phyloP scores from a whole-genome alignment of 1,140 invertebrate genomes.

The Heliconius himera region DNA sequence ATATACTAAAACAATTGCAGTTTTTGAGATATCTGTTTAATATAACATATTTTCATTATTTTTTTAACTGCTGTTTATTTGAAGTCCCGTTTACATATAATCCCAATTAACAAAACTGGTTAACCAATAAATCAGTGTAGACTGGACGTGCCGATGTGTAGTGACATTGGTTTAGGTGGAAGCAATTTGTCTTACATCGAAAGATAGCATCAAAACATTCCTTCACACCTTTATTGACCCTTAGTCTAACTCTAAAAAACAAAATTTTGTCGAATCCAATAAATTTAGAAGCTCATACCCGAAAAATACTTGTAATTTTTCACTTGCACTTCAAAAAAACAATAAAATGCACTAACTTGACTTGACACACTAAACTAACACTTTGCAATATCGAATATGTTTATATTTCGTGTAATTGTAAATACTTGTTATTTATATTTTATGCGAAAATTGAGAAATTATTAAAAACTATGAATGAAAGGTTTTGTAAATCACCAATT shows the following conservation, averaged over 20 bases:
- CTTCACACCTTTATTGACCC: conserved; percentile 47
- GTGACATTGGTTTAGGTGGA: conserved; percentile 54
- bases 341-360: neutral
- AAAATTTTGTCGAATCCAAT: neutral
- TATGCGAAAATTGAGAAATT: too few relatives aligned
- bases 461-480: too few relatives aligned
- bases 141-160: conserved; percentile 54
- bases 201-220: conserved; percentile 62
- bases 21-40: neutral
- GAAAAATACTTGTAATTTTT: neutral
- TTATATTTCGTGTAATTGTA: too few relatives aligned
- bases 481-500: too few relatives aligned
- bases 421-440: too few relatives aligned
- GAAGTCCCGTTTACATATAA: conserved; percentile 22
- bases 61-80: neutral
- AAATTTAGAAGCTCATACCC: neutral
- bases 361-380: neutral
- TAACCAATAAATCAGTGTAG: conserved; percentile 63
- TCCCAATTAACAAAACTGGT: conserved; percentile 53
- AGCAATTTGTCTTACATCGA: conserved; percentile 70
- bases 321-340: neutral
- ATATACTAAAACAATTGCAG: too few relatives aligned
- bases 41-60: neutral
- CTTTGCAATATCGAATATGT: neutral
- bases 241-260: conserved; percentile 23